Evolutionary conservation across 2,113 vertebrate genomes (phyloP), one percentile per base, ranked within the genome.

Genomic region (Lagopus leucura): DNA sequence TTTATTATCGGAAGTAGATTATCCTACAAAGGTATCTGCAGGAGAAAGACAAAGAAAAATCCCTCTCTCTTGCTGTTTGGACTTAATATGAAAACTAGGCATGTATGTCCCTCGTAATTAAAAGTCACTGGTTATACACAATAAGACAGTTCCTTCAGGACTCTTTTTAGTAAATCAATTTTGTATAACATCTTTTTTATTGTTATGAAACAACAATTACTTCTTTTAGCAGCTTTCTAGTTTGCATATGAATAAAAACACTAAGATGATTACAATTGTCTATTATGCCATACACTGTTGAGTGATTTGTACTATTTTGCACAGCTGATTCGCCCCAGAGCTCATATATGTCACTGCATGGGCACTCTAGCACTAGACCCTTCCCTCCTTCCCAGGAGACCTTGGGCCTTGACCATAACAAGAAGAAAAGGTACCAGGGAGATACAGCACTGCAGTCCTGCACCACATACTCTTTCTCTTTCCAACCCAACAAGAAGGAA

Each of bases 1-100:
- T 91, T 88, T 75, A 69, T 72, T 79, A 90, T 71, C 80, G 81
- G 69, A 86, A 74, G 55, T 67, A 90, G 86, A 92, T 96, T 86
- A 91, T 83, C 79, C 61, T 87, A 4, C 64, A 93, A 64, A 1
- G 4, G 28, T 74, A 81, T 86, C 86, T 86, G 57, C 73, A 84
- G 85, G 55, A 86, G 24, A 64, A 72, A 77, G 64, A 73, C 13
- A 74, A 38, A 89, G 22, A 70, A 74, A 82, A 74, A 50, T 24
- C 30, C 27, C 38, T 42, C 63, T 60, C 45, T 57, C 38, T 86
- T 80, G 67, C 67, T 86, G n/a, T 48, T 93, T 58, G 88, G 86
- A 66, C 73, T 75, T 54, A 78, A 89, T 52, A 93, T 2, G 40
- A 84, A 91, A 76, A 11, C 43, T 4, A 71, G 61, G 63, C 57